Evolutionary conservation across 2,113 vertebrate species (phyloP).

Genomic region (Hyperoodon ampullatus): DNA sequence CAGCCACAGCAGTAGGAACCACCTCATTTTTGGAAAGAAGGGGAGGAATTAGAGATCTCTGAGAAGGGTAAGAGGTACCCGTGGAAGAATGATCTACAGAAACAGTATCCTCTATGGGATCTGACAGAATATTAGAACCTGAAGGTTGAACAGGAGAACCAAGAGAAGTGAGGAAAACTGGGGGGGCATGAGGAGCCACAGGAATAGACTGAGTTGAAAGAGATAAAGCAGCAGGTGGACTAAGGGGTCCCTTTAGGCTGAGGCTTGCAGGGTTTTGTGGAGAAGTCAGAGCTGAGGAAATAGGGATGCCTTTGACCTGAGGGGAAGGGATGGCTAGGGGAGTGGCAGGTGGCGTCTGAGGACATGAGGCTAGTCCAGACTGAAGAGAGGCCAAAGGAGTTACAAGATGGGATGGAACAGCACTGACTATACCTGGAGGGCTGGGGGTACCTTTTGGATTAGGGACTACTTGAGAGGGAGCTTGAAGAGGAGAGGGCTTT

Average conservation of each 20-base stretch:
- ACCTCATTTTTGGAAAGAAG: conserved; percentile 15
- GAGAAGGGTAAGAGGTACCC: conserved; percentile 7
- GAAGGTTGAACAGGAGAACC: conserved; percentile 46
- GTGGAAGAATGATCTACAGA: conserved; percentile 21
- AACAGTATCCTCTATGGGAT: neutral
- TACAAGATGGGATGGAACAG: conserved; percentile 10
- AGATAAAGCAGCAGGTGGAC: conserved; percentile 31
- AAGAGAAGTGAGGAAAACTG: neutral
- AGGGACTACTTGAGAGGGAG: neutral
- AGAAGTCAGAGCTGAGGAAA: conserved; percentile 41
- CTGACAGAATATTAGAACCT: neutral
- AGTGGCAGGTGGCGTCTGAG: neutral
- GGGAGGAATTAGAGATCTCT: conserved; percentile 59
- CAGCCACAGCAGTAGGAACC: neutral
- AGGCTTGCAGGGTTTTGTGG: conserved; percentile 44
- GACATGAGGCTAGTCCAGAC: neutral
- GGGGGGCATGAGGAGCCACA: neutral
- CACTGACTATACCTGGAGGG: conserved; percentile 25
- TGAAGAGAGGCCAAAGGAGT: conserved; percentile 38
- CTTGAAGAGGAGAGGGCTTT: conserved; percentile 46
- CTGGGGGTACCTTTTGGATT: neutral
- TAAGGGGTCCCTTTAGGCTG: conserved; percentile 30
- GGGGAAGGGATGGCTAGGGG: neutral
- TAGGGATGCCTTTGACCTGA: conserved; percentile 35
- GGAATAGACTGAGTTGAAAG: neutral